These are phyloP conservation scores for Aeoliscus strigatus DNA, from an alignment of 2,797 vertebrate genomes.

Conservation along the genomic window DNA sequence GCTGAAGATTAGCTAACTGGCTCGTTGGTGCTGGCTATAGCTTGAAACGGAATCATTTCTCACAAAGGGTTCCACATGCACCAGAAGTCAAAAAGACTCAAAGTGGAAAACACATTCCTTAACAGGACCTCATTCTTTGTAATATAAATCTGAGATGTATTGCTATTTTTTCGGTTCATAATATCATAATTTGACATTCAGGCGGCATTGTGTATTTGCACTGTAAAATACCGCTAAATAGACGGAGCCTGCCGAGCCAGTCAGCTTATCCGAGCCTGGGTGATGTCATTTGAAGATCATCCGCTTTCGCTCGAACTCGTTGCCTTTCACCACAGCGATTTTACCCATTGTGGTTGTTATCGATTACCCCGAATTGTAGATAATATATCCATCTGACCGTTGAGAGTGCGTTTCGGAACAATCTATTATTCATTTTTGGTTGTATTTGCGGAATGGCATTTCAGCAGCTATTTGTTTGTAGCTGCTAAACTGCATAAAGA, in stretches of 20 bases:
- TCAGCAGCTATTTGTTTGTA: conserved; percentile 51
- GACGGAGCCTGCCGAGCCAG: conserved; percentile 66
- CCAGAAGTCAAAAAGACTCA: conserved; percentile 18
- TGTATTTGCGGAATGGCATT: conserved; percentile 43
- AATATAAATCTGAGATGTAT: rapidly evolving
- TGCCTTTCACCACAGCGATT: conserved; percentile 27
- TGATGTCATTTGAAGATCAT: conserved; percentile 79
- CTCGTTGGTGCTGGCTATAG: conserved; percentile 54
- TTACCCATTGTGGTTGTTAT: conserved; percentile 17
- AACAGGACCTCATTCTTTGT: neutral
- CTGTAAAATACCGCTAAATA: conserved; percentile 62
- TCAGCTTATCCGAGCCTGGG: conserved; percentile 68
- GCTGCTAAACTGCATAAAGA: conserved; percentile 44
- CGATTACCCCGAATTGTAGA: conserved; percentile 21
- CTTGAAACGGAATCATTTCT: conserved; percentile 55
- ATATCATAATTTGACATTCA: conserved; percentile 1
- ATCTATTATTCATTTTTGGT: conserved; percentile 14
- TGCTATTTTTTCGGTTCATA: neutral
- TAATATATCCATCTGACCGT: conserved; percentile 18
- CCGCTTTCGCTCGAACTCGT: conserved; percentile 41
- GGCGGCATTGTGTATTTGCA: conserved; percentile 25
- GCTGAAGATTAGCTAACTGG: conserved; percentile 60
- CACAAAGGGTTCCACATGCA: conserved; percentile 62
- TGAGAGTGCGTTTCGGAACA: conserved; percentile 13
- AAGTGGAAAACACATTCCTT: neutral